These are phyloP conservation scores for Proisotoma minuta DNA, from an alignment of 2,888 invertebrate species.

Conservation along the genomic window DNA sequence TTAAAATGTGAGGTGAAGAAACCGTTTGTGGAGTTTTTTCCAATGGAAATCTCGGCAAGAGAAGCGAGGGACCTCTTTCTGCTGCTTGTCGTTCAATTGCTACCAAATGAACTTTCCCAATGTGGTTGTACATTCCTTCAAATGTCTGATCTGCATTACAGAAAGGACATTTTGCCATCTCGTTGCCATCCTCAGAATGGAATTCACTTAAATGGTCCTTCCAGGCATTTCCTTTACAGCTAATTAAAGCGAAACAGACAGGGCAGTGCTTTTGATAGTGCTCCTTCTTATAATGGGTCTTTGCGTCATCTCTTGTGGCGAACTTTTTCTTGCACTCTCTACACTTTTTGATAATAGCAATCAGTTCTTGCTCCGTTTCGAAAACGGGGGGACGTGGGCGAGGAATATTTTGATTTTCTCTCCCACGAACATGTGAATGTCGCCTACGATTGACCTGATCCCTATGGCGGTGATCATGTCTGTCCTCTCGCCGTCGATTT, in stretches of 20 bases:
- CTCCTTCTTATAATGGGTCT: not conserved
- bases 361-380: not conserved
- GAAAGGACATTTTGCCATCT: not conserved
- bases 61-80: too few relatives aligned
- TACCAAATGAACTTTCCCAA: not conserved
- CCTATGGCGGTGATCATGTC: too few relatives aligned
- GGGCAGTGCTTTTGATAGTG: not conserved
- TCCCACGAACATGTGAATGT: too few relatives aligned
- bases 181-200: not conserved
- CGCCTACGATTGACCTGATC: too few relatives aligned
- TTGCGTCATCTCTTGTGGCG: not conserved
- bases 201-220: not conserved
- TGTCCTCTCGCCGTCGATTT: too few relatives aligned
- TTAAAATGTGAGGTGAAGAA: too few relatives aligned
- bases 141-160: not conserved
- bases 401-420: too few relatives aligned
- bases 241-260: not conserved
- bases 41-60: too few relatives aligned
- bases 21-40: too few relatives aligned
- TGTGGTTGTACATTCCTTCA: not conserved
- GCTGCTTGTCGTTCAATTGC: too few relatives aligned
- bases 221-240: not conserved
- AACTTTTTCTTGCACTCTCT: not conserved
- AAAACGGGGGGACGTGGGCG: not conserved
- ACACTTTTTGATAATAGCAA: not conserved